Evolutionary conservation across 2,888 invertebrate species (phyloP), one percentile per base, ranked within the genome.

Genomic region (Drosophila austrosaltans): DNA sequence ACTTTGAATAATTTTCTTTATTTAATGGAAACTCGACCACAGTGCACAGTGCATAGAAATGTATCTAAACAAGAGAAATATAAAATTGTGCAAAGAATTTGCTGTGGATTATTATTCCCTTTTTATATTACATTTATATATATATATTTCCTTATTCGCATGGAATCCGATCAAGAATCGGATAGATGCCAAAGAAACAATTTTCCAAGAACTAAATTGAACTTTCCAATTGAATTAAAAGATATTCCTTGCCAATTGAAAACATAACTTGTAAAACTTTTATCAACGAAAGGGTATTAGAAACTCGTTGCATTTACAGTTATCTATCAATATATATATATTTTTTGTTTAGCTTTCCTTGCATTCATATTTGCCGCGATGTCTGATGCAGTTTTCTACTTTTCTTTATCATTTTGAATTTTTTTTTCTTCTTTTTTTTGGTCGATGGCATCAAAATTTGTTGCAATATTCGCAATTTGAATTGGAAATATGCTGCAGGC

Each of bases 381-480:
- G 44, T 48, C 44, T 48, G 44, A 48, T 48, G 44, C 44, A 48
- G 44, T 48, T 48, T 10, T 48, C 20, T 48, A 10, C 44, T 48
- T 48, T 48, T 48, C 44, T 48, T 48, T 48, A 48, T 48, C 44
- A 48, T 48, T 8, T 48, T 22, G 48, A 4, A 16, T 48, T 25
- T 48, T 2, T 20, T 8, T 44, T 20, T 8, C 6, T 44, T 20
- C 16, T 20, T 20, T 44, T 7, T 20, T 48, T 36, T 66, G 53
- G 20, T 48, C 63, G 54, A 16, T 73, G 66, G 69, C 28, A 64
- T 20, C 32, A 79, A 68, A 81, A 81, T 81, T 82, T 82, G 80
- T 82, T 82, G 81, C 82, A 81, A 79, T 79, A 82, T 79, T 79
- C 82, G 77, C 79, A 81, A 81, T 81, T 81, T 81, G 81, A 81